phyloP scores from a whole-genome alignment of 2,113 vertebrate genomes.

The Petroica traversi region DNA sequence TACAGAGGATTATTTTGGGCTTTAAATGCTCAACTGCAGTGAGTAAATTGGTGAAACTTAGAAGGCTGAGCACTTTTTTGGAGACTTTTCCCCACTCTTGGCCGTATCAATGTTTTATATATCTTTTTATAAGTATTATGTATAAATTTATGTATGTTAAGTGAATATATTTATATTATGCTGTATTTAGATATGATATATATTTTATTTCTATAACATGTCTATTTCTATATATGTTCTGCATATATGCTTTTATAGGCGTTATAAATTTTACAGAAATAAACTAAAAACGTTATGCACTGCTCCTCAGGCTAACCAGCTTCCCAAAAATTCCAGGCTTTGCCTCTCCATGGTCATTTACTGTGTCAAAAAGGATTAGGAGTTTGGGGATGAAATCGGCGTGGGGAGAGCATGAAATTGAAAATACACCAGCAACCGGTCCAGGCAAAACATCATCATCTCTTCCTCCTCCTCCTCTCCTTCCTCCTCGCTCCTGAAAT shows the following conservation, averaged over 20 bases:
- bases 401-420: neutral
- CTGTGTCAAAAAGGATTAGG: neutral
- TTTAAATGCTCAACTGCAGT: neutral
- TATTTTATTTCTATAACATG: neutral
- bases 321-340: neutral
- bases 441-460: neutral
- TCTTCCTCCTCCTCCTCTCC: neutral
- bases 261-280: accelerated
- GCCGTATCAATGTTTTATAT: neutral
- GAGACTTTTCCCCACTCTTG: neutral
- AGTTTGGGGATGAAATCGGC: neutral
- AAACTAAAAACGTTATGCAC: neutral
- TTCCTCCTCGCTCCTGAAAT: neutral
- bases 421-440: neutral
- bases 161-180: neutral
- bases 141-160: neutral
- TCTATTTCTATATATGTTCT: neutral
- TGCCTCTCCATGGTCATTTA: neutral
- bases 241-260: neutral
- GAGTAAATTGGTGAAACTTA: neutral
- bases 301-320: neutral
- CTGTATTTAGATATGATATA: too few relatives aligned
- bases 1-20: neutral
- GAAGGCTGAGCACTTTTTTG: neutral
- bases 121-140: neutral